Evolutionary conservation across 2,888 invertebrate genomes (phyloP).

Genomic region (Caenorhabditis sp.): DNA sequence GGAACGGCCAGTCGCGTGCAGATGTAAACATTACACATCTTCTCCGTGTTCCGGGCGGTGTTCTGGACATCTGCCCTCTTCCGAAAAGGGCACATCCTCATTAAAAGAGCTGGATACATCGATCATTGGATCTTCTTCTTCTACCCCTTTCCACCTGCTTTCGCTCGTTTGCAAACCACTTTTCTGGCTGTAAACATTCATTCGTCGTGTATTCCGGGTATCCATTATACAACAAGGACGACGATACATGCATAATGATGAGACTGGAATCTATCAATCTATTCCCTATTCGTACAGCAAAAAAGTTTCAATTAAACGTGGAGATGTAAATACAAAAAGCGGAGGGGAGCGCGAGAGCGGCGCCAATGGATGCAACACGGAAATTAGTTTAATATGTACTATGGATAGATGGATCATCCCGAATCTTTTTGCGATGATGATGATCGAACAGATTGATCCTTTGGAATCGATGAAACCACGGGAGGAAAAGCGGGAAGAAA

Average conservation of each 20-base stretch:
- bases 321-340: constrained; percentile 10
- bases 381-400: constrained; percentile 59
- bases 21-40: constrained; percentile 36
- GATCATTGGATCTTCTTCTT: not conserved
- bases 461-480: constrained; percentile 32
- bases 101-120: constrained; percentile 18
- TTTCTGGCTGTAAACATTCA: constrained; percentile 6
- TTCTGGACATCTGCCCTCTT: constrained; percentile 33
- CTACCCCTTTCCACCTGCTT: too few species aligned
- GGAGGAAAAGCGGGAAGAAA: constrained; percentile 26
- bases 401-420: too few species aligned
- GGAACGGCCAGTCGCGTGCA: constrained; percentile 22
- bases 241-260: constrained; percentile 18
- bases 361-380: constrained; percentile 39
- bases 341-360: constrained; percentile 5
- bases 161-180: too few species aligned
- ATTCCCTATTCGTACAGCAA: constrained; percentile 9
- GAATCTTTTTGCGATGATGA: too few species aligned
- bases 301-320: constrained; percentile 42
- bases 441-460: constrained; percentile 46
- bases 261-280: not conserved
- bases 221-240: not conserved
- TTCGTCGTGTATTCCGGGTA: too few species aligned
- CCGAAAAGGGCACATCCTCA: constrained; percentile 30
- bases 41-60: constrained; percentile 13